Percentiles rank a stretch among this genome's conserved stretches.
Evolutionary conservation across 2,888 invertebrate genomes (phyloP).

Genomic region (Drosophila anomelani): DNA sequence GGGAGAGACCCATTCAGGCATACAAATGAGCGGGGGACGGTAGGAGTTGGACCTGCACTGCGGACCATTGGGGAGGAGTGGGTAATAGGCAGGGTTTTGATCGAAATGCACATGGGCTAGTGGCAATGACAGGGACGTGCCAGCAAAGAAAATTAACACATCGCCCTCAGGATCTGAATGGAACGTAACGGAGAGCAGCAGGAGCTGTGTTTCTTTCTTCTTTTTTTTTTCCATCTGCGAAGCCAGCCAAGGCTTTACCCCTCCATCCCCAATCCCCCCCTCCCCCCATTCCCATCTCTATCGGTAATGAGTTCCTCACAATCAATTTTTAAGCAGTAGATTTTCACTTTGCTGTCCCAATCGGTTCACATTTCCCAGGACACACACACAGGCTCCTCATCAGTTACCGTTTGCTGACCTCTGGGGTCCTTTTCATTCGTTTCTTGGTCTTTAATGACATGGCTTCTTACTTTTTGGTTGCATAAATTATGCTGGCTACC

Average conservation of each 20-base stretch:
- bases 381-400: slow-evolving; percentile 2
- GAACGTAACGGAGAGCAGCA: slow-evolving; percentile 6
- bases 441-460: slow-evolving; percentile 4
- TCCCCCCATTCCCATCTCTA: slow-evolving; percentile 2
- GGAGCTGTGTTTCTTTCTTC: background rate
- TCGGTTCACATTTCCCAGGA: slow-evolving; percentile 9
- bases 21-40: slow-evolving; percentile 39
- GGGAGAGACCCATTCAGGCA: slow-evolving; percentile 44
- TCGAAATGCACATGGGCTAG: slow-evolving; percentile 46
- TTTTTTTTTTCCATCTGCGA: background rate
- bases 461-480: slow-evolving; percentile 1
- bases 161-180: slow-evolving; percentile 32
- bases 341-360: slow-evolving; percentile 20
- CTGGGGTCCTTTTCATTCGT: slow-evolving; percentile 3
- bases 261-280: background rate
- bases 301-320: slow-evolving; percentile 33
- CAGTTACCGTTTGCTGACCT: slow-evolving; percentile 14
- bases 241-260: slow-evolving; percentile 3
- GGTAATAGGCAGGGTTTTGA: slow-evolving; percentile 40
- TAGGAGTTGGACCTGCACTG: background rate
- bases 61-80: slow-evolving; percentile 9
- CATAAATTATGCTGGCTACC: background rate
- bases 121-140: slow-evolving; percentile 47
- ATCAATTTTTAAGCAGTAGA: slow-evolving; percentile 31
- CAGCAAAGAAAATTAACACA: slow-evolving; percentile 48